These are phyloP conservation scores for Psittacus erithacus DNA, from an alignment of 2,113 vertebrate species.

Conservation along the genomic window DNA sequence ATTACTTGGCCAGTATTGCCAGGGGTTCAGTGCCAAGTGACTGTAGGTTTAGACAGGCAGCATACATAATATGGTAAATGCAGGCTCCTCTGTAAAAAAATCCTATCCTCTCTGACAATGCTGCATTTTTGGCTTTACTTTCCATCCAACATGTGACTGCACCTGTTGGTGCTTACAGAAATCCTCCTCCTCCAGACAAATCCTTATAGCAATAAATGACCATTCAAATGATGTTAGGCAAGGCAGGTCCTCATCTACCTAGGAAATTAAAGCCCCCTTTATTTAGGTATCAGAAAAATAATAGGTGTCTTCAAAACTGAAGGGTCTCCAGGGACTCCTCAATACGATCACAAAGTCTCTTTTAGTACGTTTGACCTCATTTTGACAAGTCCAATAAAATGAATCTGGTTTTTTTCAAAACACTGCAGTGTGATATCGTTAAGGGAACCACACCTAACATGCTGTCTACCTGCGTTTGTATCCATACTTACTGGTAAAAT, in stretches of 20 bases:
- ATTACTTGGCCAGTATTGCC: constrained; percentile 50
- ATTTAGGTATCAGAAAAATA: neutral
- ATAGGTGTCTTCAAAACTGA: neutral
- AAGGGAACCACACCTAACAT: neutral
- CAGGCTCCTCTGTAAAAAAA: constrained; percentile 28
- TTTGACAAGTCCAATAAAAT: neutral
- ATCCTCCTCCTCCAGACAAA: neutral
- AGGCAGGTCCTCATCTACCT: neutral
- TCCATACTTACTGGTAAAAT: neutral
- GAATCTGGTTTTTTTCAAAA: neutral
- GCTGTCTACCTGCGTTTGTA: neutral
- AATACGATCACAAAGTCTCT: neutral
- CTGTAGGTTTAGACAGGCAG: constrained; percentile 63
- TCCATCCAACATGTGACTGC: constrained; percentile 10
- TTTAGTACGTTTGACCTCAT: neutral
- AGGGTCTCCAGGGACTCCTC: neutral
- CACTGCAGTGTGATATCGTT: neutral
- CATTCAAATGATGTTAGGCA: neutral
- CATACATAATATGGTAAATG: constrained; percentile 58
- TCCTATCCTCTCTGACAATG: neutral
- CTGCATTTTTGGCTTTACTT: constrained; percentile 31
- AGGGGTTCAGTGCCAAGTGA: constrained; percentile 40
- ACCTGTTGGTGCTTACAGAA: constrained; percentile 44
- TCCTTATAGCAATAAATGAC: neutral
- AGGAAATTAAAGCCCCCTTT: neutral